Conservation (phyloP, 2,888 invertebrate species). For the Anthrax anthrax region DNA sequence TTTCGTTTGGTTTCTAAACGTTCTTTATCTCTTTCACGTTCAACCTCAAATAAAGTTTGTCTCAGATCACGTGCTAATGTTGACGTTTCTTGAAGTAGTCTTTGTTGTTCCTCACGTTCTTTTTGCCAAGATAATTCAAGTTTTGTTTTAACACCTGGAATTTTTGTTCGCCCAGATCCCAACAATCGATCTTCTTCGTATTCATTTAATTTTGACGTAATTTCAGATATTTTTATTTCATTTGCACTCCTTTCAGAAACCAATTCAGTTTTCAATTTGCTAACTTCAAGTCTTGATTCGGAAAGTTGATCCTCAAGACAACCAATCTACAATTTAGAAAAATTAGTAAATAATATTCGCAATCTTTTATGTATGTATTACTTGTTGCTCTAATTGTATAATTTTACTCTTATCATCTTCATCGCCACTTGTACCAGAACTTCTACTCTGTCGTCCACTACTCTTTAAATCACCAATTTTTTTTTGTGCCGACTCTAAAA, state of each 20-base stretch:
- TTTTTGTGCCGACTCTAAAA: slow-evolving; percentile 77
- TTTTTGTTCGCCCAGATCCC: slow-evolving; percentile 68
- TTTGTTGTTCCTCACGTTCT: slow-evolving; percentile 80
- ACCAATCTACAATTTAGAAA: slow-evolving; percentile 37
- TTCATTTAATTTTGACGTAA: slow-evolving; percentile 60
- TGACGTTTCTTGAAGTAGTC: slow-evolving; percentile 79
- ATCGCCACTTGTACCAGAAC: slow-evolving; percentile 57
- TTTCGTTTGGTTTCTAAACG: slow-evolving; percentile 73
- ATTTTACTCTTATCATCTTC: slow-evolving; percentile 61
- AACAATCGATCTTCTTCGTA: slow-evolving; percentile 78
- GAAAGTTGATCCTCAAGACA: slow-evolving; percentile 80
- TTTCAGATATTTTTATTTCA: slow-evolving; percentile 74
- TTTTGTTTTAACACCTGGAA: slow-evolving; percentile 71
- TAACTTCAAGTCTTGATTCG: slow-evolving; percentile 65
- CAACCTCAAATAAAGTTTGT: slow-evolving; percentile 78
- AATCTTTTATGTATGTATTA: slow-evolving; percentile 9
- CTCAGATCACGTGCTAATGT: slow-evolving; percentile 75
- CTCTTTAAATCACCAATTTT: slow-evolving; percentile 62
- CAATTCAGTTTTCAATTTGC: slow-evolving; percentile 76
- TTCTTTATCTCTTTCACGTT: slow-evolving; percentile 80
- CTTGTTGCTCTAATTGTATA: slow-evolving; percentile 64
- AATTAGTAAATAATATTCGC: neutral
- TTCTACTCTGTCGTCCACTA: slow-evolving; percentile 41
- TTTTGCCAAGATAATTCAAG: slow-evolving; percentile 91
- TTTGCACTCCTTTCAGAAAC: slow-evolving; percentile 75